Conservation (phyloP, 2,888 invertebrate genomes). For the Amphimallon solstitiale region DNA sequence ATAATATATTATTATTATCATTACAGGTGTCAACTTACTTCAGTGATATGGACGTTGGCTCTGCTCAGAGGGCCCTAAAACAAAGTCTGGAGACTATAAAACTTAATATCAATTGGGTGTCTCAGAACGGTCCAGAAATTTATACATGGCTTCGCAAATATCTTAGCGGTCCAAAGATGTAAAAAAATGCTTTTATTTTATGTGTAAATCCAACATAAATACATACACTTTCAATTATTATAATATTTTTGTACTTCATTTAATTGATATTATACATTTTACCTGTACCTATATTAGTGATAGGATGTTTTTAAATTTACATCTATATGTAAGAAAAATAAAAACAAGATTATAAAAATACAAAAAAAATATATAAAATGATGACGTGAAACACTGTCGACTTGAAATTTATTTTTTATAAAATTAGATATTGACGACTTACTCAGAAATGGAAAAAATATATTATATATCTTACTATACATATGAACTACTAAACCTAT, state of each 20-base stretch:
- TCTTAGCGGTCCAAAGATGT: slow-evolving; percentile 43
- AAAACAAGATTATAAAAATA: slow-evolving; percentile 19
- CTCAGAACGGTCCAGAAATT: slow-evolving; percentile 68
- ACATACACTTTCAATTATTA: slow-evolving; percentile 31
- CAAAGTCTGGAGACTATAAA: slow-evolving; percentile 83
- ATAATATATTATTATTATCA: no score
- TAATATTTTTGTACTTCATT: slow-evolving; percentile 38
- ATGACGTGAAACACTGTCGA: slow-evolving; percentile 12
- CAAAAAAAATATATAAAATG: neutral
- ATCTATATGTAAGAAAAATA: slow-evolving; percentile 8
- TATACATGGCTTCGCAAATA: slow-evolving; percentile 61
- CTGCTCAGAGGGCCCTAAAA: slow-evolving; percentile 68
- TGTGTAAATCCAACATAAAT: neutral
- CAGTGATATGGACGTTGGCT: slow-evolving; percentile 63
- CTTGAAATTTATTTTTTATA: slow-evolving; percentile 48
- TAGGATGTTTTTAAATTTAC: slow-evolving; percentile 18
- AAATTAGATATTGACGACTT: slow-evolving; percentile 39
- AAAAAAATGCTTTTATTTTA: slow-evolving; percentile 25
- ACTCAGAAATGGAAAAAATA: neutral
- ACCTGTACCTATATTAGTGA: slow-evolving; percentile 19
- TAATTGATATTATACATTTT: slow-evolving; percentile 23
- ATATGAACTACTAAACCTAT: slow-evolving; percentile 46
- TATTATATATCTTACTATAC: slow-evolving; percentile 48
- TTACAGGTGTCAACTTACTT: slow-evolving; percentile 62
- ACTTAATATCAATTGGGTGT: slow-evolving; percentile 84